A percentile compares a stretch with the other conserved stretches of the same genome.
Evolutionary conservation across 2,888 invertebrate species (phyloP).

Genomic region (Phragmatobia fuliginosa): DNA sequence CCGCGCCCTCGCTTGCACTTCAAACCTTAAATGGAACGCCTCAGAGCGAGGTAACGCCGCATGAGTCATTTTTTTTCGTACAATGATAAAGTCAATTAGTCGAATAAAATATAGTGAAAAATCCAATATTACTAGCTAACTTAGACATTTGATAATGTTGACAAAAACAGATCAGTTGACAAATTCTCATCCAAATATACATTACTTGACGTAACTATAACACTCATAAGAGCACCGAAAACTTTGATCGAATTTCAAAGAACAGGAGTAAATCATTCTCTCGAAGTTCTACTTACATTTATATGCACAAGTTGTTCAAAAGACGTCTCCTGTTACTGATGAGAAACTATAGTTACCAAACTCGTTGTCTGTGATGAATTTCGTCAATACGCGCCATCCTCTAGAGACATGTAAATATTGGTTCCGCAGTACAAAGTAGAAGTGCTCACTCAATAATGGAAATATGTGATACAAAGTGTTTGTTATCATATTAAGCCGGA

Average conservation of each 20-base stretch:
- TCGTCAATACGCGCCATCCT: conserved; percentile 23
- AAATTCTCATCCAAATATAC: not conserved
- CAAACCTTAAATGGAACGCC: too few relatives aligned
- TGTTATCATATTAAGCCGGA: conserved; percentile 8
- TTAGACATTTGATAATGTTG: not conserved
- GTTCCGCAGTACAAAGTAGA: conserved; percentile 11
- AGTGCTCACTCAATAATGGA: conserved; percentile 13
- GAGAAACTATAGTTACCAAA: conserved; percentile 28
- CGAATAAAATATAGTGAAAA: too few relatives aligned
- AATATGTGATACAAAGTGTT: conserved; percentile 9
- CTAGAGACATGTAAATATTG: conserved; percentile 21
- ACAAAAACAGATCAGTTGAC: not conserved
- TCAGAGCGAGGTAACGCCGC: too few relatives aligned
- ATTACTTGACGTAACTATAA: not conserved
- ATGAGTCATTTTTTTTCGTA: too few relatives aligned
- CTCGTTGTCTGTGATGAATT: conserved; percentile 27
- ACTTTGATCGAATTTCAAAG: not conserved
- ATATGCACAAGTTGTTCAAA: conserved; percentile 11
- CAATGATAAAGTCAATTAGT: too few relatives aligned
- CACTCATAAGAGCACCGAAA: not conserved
- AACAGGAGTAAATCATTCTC: not conserved
- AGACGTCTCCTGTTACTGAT: conserved; percentile 20
- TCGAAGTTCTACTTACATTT: not conserved
- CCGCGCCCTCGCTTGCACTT: too few relatives aligned
- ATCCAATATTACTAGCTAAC: not conserved